Evolutionary conservation across 1,140 invertebrate genomes (phyloP).

Genomic region (Drosophila nannoptera): DNA sequence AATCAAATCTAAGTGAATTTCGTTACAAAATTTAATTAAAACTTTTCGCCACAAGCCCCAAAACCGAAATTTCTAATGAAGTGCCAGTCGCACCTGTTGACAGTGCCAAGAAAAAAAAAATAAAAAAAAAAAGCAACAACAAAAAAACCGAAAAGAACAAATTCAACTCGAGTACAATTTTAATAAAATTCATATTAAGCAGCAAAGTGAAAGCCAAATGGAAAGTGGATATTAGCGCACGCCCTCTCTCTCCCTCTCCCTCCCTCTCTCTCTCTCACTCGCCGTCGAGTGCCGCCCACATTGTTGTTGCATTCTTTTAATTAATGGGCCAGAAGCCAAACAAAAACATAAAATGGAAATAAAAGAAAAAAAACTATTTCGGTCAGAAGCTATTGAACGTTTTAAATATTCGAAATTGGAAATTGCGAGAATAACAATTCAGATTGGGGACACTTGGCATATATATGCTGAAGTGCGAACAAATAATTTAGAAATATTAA

Average conservation of each 20-base stretch:
- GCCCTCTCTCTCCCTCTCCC: too few species aligned
- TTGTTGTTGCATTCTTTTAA: constrained; percentile 13
- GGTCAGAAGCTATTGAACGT: constrained; percentile 28
- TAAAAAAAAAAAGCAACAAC: neutral
- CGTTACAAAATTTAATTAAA: constrained; percentile 72
- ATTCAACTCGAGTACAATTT: constrained; percentile 57
- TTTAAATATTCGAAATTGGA: constrained; percentile 29
- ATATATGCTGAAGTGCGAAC: too few species aligned
- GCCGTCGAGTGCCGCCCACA: neutral
- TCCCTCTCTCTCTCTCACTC: too few species aligned
- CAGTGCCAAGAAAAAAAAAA: constrained; percentile 24
- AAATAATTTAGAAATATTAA: too few species aligned
- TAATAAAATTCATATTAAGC: constrained; percentile 58
- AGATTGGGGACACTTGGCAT: neutral
- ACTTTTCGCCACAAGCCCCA: constrained; percentile 40
- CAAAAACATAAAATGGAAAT: neutral
- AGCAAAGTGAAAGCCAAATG: constrained; percentile 21
- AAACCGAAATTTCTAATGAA: constrained; percentile 60
- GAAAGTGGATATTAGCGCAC: neutral
- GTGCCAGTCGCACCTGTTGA: constrained; percentile 71
- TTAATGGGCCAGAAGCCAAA: constrained; percentile 9
- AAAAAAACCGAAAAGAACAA: constrained; percentile 31
- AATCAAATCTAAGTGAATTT: constrained; percentile 73
- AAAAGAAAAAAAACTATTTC: constrained; percentile 9
- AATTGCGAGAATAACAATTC: neutral